A percentile compares a stretch with the other conserved stretches of the same genome.
Evolutionary conservation across 92 coral and sea anemone species (phyloP).

Genomic region (Meandrina meandrites): DNA sequence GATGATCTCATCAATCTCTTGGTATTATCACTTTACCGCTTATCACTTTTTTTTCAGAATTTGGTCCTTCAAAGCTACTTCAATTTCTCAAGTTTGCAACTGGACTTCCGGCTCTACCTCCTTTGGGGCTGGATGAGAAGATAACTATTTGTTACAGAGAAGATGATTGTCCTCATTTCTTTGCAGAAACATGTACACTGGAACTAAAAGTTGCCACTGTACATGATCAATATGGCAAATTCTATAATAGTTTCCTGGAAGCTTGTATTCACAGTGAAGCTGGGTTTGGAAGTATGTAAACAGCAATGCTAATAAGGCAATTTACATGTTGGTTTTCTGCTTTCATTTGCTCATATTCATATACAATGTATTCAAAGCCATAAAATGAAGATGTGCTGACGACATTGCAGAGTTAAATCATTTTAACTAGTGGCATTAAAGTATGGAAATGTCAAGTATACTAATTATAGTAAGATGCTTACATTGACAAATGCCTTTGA

Average conservation of each 20-base stretch:
- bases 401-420: neutral
- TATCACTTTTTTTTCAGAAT: slow-evolving; percentile 6
- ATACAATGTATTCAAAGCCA: neutral
- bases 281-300: slow-evolving; percentile 24
- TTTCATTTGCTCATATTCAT: slow-evolving; percentile 11
- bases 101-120: slow-evolving; percentile 23
- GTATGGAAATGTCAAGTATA: neutral
- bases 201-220: slow-evolving; percentile 26
- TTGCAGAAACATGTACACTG: slow-evolving; percentile 34
- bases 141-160: slow-evolving; percentile 7
- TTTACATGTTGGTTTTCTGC: slow-evolving; percentile 3
- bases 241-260: slow-evolving; percentile 11
- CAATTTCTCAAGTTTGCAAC: slow-evolving; percentile 28
- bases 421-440: slow-evolving; percentile 1
- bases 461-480: slow-evolving; percentile 12
- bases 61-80: slow-evolving; percentile 11
- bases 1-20: no score
- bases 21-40: no score
- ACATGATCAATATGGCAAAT: slow-evolving; percentile 8
- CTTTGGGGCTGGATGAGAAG: slow-evolving; percentile 29
- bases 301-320: slow-evolving; percentile 5
- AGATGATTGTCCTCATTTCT: slow-evolving; percentile 7
- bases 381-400: neutral
- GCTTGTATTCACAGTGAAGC: slow-evolving; percentile 17
- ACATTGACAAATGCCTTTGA: slow-evolving; percentile 1